Evolutionary conservation across 2,888 invertebrate species (phyloP).

Genomic region (Folsomia candida): DNA sequence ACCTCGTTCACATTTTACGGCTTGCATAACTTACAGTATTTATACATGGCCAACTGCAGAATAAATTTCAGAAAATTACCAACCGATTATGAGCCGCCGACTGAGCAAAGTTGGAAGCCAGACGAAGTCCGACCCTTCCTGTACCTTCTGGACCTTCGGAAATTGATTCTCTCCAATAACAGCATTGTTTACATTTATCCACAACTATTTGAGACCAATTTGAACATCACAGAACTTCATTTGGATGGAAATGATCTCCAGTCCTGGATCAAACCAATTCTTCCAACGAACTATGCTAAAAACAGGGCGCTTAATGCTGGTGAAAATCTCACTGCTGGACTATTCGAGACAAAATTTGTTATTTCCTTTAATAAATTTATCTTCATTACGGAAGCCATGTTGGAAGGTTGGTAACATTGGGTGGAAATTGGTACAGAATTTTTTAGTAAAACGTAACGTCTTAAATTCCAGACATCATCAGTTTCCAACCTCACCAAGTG

Average conservation of each 20-base stretch:
- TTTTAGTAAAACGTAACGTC: too few species aligned
- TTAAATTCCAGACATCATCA: conserved; percentile 58
- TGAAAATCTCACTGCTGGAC: not conserved
- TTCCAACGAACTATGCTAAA: conserved; percentile 52
- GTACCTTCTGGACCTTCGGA: conserved; percentile 53
- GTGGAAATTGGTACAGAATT: too few species aligned
- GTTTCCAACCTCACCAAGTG: conserved; percentile 54
- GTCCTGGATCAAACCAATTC: conserved; percentile 60
- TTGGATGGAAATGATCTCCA: conserved; percentile 60
- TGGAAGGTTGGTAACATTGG: too few species aligned
- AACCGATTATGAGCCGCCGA: not conserved
- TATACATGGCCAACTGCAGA: conserved; percentile 17
- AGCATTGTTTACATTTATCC: conserved; percentile 56
- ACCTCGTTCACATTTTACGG: conserved; percentile 35
- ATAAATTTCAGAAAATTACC: conserved; percentile 17
- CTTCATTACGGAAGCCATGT: conserved; percentile 61
- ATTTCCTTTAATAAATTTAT: conserved; percentile 60
- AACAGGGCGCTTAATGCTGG: too few species aligned
- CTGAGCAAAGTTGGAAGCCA: not conserved
- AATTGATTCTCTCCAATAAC: conserved; percentile 59
- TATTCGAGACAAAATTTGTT: not conserved
- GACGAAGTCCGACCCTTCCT: conserved; percentile 30
- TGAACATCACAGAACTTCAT: conserved; percentile 58
- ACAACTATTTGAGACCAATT: conserved; percentile 53
- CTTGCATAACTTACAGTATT: conserved; percentile 17